phyloP scores from a whole-genome alignment of 2,113 vertebrate genomes.

The Gymnorhina tibicen region DNA sequence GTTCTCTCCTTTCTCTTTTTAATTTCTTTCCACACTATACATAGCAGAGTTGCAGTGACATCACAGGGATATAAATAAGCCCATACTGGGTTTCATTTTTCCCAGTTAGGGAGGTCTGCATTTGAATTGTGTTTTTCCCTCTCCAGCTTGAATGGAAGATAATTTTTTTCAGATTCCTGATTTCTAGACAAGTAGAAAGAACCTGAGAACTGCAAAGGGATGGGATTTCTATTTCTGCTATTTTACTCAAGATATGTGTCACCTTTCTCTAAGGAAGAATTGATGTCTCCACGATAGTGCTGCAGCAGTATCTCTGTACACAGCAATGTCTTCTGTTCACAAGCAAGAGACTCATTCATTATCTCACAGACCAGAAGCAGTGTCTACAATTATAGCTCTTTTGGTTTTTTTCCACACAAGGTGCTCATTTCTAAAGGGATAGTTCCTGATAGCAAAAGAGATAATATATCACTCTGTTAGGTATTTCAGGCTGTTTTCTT shows the following conservation, averaged over 20 bases:
- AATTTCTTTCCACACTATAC: neutral
- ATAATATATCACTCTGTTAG: conserved; percentile 23
- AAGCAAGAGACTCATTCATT: neutral
- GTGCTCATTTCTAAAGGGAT: neutral
- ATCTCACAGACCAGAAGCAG: neutral
- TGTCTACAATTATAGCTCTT: conserved; percentile 5
- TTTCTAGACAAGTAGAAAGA: neutral
- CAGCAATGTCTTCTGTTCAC: neutral
- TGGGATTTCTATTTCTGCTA: neutral
- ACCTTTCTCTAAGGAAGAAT: conserved; percentile 32
- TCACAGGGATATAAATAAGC: neutral
- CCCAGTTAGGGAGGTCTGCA: neutral
- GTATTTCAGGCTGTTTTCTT: conserved; percentile 11
- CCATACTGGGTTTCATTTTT: conserved; percentile 48
- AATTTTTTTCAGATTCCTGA: neutral
- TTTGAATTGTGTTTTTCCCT: conserved; percentile 25
- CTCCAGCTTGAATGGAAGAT: neutral
- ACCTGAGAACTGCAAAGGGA: neutral
- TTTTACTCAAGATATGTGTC: neutral
- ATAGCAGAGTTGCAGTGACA: conserved; percentile 11
- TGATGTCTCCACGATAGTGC: neutral
- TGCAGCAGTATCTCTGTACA: neutral
- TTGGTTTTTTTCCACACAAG: neutral
- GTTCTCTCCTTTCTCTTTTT: neutral
- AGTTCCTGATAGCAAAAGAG: conserved; percentile 31